Conservation (phyloP, 2,888 invertebrate genomes). For the Drosophila antonietae region DNA sequence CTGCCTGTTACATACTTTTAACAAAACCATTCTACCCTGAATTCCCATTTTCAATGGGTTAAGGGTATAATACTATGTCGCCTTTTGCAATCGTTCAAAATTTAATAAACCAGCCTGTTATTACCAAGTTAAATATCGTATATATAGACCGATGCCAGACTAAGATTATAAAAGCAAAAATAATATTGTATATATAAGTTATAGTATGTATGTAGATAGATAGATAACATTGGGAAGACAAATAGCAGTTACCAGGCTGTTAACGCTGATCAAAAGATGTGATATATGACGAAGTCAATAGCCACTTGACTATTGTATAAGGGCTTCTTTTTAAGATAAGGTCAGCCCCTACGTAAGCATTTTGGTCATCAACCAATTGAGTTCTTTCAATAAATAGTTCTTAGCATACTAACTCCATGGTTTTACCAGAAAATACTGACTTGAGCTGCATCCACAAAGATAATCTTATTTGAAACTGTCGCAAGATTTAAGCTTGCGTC, state of each 20-base stretch:
- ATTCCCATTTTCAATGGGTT: too few species aligned
- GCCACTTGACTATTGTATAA: conserved; percentile 30
- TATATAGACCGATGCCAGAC: neutral
- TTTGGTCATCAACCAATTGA: conserved; percentile 9
- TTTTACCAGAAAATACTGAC: conserved; percentile 37
- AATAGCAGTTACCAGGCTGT: conserved; percentile 3
- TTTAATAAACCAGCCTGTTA: neutral
- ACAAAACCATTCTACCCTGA: too few species aligned
- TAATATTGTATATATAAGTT: neutral
- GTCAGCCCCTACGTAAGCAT: conserved; percentile 12
- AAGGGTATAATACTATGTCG: too few species aligned
- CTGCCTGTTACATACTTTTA: too few species aligned
- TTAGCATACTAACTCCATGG: neutral
- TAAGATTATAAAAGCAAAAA: neutral
- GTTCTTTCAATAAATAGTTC: conserved; percentile 6
- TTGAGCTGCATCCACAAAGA: conserved; percentile 19
- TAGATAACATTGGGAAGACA: neutral
- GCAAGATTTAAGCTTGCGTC: conserved; percentile 46
- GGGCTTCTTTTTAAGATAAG: conserved; percentile 5
- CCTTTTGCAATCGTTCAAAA: neutral
- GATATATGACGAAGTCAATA: conserved; percentile 16
- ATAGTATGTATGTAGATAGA: neutral
- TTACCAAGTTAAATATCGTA: too few species aligned
- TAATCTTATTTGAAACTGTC: conserved; percentile 29
- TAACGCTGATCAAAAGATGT: conserved; percentile 9